Conservation (phyloP, 2,888 invertebrate genomes). For the Sesia apiformis region DNA sequence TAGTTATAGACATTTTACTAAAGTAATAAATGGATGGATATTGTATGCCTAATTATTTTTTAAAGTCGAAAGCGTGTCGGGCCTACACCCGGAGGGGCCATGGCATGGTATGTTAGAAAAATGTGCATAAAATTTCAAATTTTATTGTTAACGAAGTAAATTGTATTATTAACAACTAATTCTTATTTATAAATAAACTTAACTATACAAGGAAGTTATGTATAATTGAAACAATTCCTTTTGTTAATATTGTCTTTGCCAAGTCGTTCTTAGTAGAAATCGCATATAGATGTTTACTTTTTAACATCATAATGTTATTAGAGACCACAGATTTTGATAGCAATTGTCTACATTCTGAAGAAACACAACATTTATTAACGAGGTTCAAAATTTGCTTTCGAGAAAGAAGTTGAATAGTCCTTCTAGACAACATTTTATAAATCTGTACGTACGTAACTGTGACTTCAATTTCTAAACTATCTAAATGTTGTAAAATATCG, state of each 20-base stretch:
- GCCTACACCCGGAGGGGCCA: no score
- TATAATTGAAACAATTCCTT: constrained; percentile 29
- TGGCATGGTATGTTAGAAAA: no score
- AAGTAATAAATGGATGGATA: no score
- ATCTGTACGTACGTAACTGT: constrained; percentile 30
- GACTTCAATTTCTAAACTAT: constrained; percentile 34
- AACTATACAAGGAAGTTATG: constrained; percentile 18
- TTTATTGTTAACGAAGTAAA: no score
- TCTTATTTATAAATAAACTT: no score
- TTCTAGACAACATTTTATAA: constrained; percentile 41
- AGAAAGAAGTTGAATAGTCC: constrained; percentile 40
- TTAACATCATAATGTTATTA: constrained; percentile 35
- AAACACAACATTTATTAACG: constrained; percentile 27
- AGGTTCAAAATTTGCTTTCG: constrained; percentile 43
- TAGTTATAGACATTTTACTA: no score
- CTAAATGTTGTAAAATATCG: constrained; percentile 33
- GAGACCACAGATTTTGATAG: constrained; percentile 32
- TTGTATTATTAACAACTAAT: no score
- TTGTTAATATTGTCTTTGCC: constrained; percentile 21
- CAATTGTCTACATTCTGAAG: constrained; percentile 28
- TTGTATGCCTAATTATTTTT: no score
- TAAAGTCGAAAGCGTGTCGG: no score
- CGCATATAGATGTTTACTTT: constrained; percentile 23
- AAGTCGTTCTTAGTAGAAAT: constrained; percentile 6
- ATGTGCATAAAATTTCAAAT: no score